Base-by-base conservation (phyloP, 23 tunicate species). In the Trididemnum miniatum region DNA sequence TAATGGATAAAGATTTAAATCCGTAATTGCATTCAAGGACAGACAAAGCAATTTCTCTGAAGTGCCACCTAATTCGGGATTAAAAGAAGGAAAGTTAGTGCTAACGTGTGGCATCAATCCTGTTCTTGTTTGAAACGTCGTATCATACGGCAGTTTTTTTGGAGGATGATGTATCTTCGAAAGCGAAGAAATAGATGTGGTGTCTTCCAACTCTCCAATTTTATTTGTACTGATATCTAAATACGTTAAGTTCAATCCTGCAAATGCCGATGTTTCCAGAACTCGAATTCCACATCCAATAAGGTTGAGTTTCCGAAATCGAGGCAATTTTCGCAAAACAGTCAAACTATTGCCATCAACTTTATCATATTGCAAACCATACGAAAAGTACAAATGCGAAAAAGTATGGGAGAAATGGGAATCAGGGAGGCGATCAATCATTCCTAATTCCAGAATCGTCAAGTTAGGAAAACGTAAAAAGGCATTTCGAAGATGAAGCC, bases 261-360 rank as follows among this genome's bases (percentile, higher is more conserved):
- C 37, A 67, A 67, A 67, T 31, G 38, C 75, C 15, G 7, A 5
- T 4, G 38, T 67, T 7, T 32, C n/a, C 2, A 67, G 9, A 4
- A 12, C 25, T 3, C 75, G 75, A 33, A 67, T 67, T 12, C 75
- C 75, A 31, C 37, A 31, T 3, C 31, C 22, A 3, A 7, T 9
- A 12, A 67, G 37, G 22, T 7, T 38, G 7, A 67, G 37, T 3
- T 12, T 31, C 7, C 32, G 15, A 3, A 67, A 32, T 32, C 38
- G 37, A 5, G 75, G 5, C 5, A 67, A 33, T 30, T 67, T 67
- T 67, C 75, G 75, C 4, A 67, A 32, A 67, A 67, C 75, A 7
- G 15, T 38, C 3, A 67, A 67, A 32, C 75, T 67, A 3, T 32
- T n/a, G 3, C n/a, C 7, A 32, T 67, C 38, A 2, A 67, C 38